These are phyloP conservation scores for Metopia argyrocephala DNA, from an alignment of 2,888 invertebrate genomes.

Conservation along the genomic window DNA sequence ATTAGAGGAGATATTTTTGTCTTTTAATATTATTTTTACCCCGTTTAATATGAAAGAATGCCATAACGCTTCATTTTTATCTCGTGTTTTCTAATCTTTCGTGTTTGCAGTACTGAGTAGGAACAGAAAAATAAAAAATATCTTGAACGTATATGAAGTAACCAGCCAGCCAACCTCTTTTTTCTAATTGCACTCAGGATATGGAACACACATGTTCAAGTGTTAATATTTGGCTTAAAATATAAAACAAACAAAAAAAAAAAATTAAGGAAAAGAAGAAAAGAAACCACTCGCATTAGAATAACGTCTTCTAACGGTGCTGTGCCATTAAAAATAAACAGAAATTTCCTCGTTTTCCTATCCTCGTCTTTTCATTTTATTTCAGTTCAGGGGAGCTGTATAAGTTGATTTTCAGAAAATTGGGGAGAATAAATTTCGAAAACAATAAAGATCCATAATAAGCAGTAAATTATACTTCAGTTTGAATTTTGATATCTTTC, in stretches of 20 bases:
- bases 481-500: slow-evolving; percentile 46
- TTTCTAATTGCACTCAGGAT: slow-evolving; percentile 58
- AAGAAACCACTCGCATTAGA: slow-evolving; percentile 26
- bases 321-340: slow-evolving; percentile 30
- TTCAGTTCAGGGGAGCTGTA: slow-evolving; percentile 13
- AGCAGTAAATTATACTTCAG: slow-evolving; percentile 54
- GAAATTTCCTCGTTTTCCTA: not conserved
- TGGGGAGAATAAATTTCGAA: not conserved
- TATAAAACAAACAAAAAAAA: slow-evolving; percentile 32
- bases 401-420: not conserved
- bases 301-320: not conserved
- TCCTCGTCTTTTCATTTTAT: not conserved
- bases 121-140: no score
- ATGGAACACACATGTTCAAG: slow-evolving; percentile 64
- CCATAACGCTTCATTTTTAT: slow-evolving; percentile 23
- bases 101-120: not conserved
- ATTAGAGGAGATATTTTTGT: not conserved
- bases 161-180: slow-evolving; percentile 32
- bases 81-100: not conserved
- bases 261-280: slow-evolving; percentile 12
- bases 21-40: not conserved
- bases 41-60: not conserved
- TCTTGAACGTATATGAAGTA: not conserved
- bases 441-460: slow-evolving; percentile 30
- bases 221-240: slow-evolving; percentile 60